Conservation (phyloP, 2,888 invertebrate species). For the Chrysopilus asiliformis region DNA sequence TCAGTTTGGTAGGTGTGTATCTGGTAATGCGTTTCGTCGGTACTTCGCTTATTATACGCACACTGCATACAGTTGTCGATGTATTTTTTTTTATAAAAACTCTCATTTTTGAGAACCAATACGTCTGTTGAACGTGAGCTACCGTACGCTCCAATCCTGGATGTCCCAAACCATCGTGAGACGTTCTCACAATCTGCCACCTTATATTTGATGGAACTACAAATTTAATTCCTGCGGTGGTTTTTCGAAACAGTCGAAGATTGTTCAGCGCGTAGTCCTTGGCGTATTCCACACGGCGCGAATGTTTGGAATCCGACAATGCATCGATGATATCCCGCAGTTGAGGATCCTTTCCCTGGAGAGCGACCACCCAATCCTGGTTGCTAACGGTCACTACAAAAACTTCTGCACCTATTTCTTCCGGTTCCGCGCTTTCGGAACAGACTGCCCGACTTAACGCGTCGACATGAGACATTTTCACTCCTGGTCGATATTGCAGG, state of each 20-base stretch:
- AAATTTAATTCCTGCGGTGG: conserved; percentile 5
- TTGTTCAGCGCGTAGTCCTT: too few relatives aligned
- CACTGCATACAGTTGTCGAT: conserved; percentile 11
- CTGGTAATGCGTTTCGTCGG: conserved; percentile 9
- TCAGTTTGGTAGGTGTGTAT: conserved; percentile 7
- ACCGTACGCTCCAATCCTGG: not conserved
- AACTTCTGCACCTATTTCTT: conserved; percentile 9
- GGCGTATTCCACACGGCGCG: too few relatives aligned
- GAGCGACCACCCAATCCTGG: conserved; percentile 9
- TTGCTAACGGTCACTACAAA: conserved; percentile 6
- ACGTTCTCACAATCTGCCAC: conserved; percentile 6
- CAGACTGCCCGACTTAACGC: conserved; percentile 1
- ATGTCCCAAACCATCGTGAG: not conserved
- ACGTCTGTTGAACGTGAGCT: not conserved
- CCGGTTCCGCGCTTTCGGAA: conserved; percentile 2
- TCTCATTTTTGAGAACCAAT: conserved; percentile 5
- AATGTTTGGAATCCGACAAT: too few relatives aligned
- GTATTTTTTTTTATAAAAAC: conserved; percentile 10
- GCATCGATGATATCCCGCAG: too few relatives aligned
- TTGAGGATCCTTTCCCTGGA: conserved; percentile 5
- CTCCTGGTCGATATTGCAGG: too few relatives aligned
- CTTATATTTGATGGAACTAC: conserved; percentile 7
- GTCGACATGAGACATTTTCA: too few relatives aligned
- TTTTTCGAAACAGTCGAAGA: conserved; percentile 7
- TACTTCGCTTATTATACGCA: conserved; percentile 10